Evolutionary conservation across 2,113 vertebrate species (phyloP).

Genomic region (Nerophis lumbriciformis): DNA sequence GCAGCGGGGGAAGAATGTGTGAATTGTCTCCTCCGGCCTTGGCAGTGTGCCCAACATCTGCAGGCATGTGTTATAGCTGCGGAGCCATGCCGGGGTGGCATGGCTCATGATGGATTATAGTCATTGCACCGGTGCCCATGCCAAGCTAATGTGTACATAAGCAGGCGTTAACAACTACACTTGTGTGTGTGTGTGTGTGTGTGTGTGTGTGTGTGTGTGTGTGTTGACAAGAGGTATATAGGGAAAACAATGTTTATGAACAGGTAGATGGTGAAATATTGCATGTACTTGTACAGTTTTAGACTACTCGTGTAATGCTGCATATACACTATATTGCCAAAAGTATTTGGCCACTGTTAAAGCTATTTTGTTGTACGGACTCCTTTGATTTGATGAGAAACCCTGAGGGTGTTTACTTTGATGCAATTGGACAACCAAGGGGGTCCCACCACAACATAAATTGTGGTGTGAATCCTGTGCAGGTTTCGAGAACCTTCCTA

Average conservation of each 20-base stretch:
- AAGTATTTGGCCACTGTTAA: too few relatives aligned
- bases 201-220: neutral
- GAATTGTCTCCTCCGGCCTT: slow-evolving; percentile 40
- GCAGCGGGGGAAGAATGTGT: slow-evolving; percentile 30
- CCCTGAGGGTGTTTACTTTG: too few relatives aligned
- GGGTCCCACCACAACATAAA: too few relatives aligned
- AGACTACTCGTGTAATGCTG: neutral
- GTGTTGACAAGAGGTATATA: neutral
- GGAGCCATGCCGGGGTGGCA: slow-evolving; percentile 48
- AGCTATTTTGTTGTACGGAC: too few relatives aligned
- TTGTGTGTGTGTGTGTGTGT: slow-evolving; percentile 34
- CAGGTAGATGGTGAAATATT: slow-evolving; percentile 10
- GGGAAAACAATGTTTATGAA: slow-evolving; percentile 20
- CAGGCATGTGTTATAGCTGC: slow-evolving; percentile 43
- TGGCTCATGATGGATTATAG: slow-evolving; percentile 64
- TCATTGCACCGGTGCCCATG: slow-evolving; percentile 65
- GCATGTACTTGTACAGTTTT: slow-evolving; percentile 3
- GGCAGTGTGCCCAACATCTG: slow-evolving; percentile 66
- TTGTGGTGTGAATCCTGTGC: too few relatives aligned
- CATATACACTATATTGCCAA: too few relatives aligned
- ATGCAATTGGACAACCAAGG: too few relatives aligned
- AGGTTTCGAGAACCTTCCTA: too few relatives aligned
- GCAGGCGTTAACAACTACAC: slow-evolving; percentile 64
- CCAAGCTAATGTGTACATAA: slow-evolving; percentile 68
- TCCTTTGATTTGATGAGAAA: too few relatives aligned